Base-by-base conservation (phyloP, 2,113 vertebrate species). In the Oplegnathus fasciatus region DNA sequence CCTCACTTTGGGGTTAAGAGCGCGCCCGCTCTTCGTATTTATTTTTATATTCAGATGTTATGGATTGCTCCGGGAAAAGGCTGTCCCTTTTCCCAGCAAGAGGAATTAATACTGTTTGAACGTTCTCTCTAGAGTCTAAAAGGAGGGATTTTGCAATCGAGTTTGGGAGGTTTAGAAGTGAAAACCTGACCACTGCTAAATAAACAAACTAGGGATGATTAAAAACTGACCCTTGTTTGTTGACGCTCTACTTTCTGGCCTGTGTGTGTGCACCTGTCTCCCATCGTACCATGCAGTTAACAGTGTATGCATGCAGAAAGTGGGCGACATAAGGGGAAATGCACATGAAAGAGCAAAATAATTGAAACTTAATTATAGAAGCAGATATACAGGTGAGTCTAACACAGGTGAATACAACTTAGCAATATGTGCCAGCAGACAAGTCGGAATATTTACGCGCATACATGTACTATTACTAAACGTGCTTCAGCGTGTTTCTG, bases 21-120 rank as follows among this genome's bases (percentile, higher is more conserved):
- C 60, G 68, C 69, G 32, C 60, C 81, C 65, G 75, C 79, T 80
- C 88, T 89, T 80, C 72, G 61, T 95, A 94, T 95, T 95, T 95
- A 94, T 95, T 95, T 95, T 95, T 92, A 92, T 93, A 91, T 95
- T 95, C 93, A 92, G 90, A 94, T 94, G 90, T 94, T 94, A 95
- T 92, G 93, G 93, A 95, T 94, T 90, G 92, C 89, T 94, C 91
- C 91, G 93, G 93, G 93, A 95, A 95, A 93, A 88, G 91, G 88
- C 89, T 44, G 87, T 85, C 84, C 92, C 87, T 86, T 89, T 95
- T 94, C 94, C 93, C 92, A 93, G 93, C 90, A 95, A 92, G 86
- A 89, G 91, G 92, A 94, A 94, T 94, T 91, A 92, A 93, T 93
- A 91, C 89, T 91, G 93, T 91, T 94, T 93, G 80, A 94, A 90